Percentiles rank a stretch among this genome's conserved stretches.
phyloP scores from a whole-genome alignment of 2,113 vertebrate genomes.

The Vulpes vulpes region DNA sequence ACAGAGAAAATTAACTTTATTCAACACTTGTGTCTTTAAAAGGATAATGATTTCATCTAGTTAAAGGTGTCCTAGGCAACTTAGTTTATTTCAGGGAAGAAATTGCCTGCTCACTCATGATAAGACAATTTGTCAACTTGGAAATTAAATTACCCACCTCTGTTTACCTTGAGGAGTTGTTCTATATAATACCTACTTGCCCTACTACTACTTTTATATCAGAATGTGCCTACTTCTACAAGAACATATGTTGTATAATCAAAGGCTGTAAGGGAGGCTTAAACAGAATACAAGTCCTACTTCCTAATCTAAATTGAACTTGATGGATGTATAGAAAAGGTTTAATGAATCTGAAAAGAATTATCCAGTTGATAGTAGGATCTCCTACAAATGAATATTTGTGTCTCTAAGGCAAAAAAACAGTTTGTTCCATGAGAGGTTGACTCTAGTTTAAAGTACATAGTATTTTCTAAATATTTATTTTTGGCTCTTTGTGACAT shows the following conservation, averaged over 20 bases:
- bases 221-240: slow-evolving; percentile 77
- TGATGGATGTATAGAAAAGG: slow-evolving; percentile 67
- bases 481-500: background rate
- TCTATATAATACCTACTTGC: slow-evolving; percentile 84
- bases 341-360: slow-evolving; percentile 56
- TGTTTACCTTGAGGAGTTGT: slow-evolving; percentile 84
- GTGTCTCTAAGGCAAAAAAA: background rate
- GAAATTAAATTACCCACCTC: slow-evolving; percentile 88
- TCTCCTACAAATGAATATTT: background rate
- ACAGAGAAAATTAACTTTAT: slow-evolving; percentile 86
- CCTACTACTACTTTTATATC: slow-evolving; percentile 82
- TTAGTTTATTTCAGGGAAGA: slow-evolving; percentile 87
- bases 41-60: slow-evolving; percentile 88
- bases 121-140: slow-evolving; percentile 88
- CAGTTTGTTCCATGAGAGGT: background rate
- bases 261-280: slow-evolving; percentile 76
- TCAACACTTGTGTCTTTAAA: slow-evolving; percentile 84
- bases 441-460: background rate
- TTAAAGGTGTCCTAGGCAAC: slow-evolving; percentile 86
- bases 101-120: slow-evolving; percentile 86
- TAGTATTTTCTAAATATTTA: background rate
- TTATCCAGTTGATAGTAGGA: background rate
- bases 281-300: slow-evolving; percentile 72
- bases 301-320: slow-evolving; percentile 71
- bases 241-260: slow-evolving; percentile 80